These are phyloP conservation scores for Cheumatopsyche charites DNA, from an alignment of 1,140 invertebrate species.

Conservation along the genomic window DNA sequence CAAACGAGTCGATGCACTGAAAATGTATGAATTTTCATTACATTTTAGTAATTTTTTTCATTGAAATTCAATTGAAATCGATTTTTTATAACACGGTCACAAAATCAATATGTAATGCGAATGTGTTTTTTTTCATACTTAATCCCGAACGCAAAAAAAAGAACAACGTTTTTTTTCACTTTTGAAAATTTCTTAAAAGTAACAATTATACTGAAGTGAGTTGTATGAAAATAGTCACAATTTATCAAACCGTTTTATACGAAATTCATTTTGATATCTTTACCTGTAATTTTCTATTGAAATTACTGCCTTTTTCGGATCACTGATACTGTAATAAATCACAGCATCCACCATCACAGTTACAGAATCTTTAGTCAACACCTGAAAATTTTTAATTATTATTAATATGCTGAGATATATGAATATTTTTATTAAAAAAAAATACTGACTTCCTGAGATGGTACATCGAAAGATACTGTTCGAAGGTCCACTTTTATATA, in stretches of 20 bases:
- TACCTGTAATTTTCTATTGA: slow-evolving; percentile 81
- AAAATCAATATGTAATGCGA: too few species aligned
- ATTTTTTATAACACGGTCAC: not conserved
- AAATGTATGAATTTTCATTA: not conserved
- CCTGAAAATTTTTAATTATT: slow-evolving; percentile 54
- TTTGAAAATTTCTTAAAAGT: too few species aligned
- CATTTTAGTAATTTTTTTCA: not conserved
- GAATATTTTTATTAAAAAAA: too few species aligned
- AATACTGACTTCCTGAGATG: slow-evolving; percentile 60
- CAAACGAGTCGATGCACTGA: slow-evolving; percentile 82
- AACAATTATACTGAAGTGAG: too few species aligned
- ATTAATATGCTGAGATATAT: too few species aligned
- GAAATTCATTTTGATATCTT: too few species aligned
- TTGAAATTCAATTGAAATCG: not conserved
- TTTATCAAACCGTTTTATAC: too few species aligned
- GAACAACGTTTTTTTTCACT: too few species aligned
- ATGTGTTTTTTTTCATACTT: too few species aligned
- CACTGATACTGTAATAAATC: slow-evolving; percentile 88
- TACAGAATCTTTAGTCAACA: slow-evolving; percentile 90
- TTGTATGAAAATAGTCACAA: too few species aligned
- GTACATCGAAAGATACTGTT: slow-evolving; percentile 68
- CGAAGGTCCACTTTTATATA: slow-evolving; percentile 88
- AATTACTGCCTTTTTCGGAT: slow-evolving; percentile 82
- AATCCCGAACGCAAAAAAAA: too few species aligned
- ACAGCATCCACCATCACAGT: slow-evolving; percentile 93